These are phyloP conservation scores for Cyprinodon variegatus DNA, from an alignment of 2,113 vertebrate genomes.

Conservation along the genomic window DNA sequence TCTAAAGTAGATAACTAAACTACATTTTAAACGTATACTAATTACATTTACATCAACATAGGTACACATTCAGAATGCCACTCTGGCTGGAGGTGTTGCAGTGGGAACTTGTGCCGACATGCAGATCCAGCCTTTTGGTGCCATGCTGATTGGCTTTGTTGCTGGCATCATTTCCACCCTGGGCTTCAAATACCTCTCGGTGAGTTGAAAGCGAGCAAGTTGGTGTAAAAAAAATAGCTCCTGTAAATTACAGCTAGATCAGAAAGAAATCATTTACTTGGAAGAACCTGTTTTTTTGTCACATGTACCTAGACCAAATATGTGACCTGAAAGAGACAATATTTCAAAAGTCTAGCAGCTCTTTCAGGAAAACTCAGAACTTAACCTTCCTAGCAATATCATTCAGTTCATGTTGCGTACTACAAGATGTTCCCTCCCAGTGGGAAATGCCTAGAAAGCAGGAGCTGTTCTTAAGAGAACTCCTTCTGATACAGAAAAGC, in stretches of 20 bases:
- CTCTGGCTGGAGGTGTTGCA: conserved; percentile 94
- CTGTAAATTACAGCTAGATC: background rate
- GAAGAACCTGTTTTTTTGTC: too few relatives aligned
- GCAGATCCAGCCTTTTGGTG: conserved; percentile 80
- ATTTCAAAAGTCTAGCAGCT: too few relatives aligned
- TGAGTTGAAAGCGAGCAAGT: conserved; percentile 72
- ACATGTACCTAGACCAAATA: background rate
- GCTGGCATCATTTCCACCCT: conserved; percentile 89
- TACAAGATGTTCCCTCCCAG: too few relatives aligned
- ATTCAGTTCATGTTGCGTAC: too few relatives aligned
- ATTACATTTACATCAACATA: conserved; percentile 47
- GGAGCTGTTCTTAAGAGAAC: too few relatives aligned
- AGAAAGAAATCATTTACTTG: background rate
- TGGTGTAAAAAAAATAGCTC: background rate
- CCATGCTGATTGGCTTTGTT: conserved; percentile 88
- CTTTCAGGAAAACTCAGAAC: too few relatives aligned
- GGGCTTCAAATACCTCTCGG: conserved; percentile 88
- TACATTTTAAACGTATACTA: background rate
- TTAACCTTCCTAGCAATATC: too few relatives aligned
- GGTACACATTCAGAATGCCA: conserved; percentile 97
- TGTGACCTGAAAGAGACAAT: background rate
- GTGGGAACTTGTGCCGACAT: conserved; percentile 94
- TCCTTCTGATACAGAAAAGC: too few relatives aligned
- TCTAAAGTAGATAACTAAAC: background rate
- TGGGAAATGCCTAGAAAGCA: too few relatives aligned